Conservation (phyloP, 2,888 invertebrate species). For the Strigamia crassipes region DNA sequence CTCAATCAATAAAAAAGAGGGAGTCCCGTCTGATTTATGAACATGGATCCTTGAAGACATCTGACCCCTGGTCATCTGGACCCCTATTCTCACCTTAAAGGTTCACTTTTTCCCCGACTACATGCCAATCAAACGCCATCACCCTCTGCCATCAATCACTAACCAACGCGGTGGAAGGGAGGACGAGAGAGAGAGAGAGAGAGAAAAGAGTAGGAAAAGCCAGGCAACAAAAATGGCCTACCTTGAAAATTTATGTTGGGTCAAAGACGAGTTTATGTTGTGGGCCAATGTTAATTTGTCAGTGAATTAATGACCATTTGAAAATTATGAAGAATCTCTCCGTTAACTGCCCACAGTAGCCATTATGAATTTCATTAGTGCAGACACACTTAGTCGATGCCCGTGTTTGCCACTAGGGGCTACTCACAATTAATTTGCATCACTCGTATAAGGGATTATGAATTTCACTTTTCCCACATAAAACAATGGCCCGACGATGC, state of each 20-base stretch:
- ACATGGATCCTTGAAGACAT: conserved; percentile 8
- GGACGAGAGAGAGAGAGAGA: too few species aligned
- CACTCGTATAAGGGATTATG: conserved; percentile 11
- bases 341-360: conserved; percentile 28
- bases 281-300: background rate
- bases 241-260: background rate
- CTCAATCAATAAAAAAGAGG: conserved; percentile 31
- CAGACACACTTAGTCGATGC: background rate
- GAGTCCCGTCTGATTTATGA: conserved; percentile 1
- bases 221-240: background rate
- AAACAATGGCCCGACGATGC: background rate
- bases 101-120: conserved; percentile 8
- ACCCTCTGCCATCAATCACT: conserved; percentile 13
- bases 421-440: conserved; percentile 34
- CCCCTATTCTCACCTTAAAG: conserved; percentile 34
- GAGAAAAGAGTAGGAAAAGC: background rate
- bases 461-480: conserved; percentile 16
- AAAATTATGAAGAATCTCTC: conserved; percentile 11
- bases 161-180: background rate
- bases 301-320: background rate
- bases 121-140: conserved; percentile 6
- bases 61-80: conserved; percentile 13
- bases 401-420: conserved; percentile 24
- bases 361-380: conserved; percentile 32
- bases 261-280: background rate